Evolutionary conservation across 2,888 invertebrate genomes (phyloP).

Genomic region (Steinernema carpocapsae): DNA sequence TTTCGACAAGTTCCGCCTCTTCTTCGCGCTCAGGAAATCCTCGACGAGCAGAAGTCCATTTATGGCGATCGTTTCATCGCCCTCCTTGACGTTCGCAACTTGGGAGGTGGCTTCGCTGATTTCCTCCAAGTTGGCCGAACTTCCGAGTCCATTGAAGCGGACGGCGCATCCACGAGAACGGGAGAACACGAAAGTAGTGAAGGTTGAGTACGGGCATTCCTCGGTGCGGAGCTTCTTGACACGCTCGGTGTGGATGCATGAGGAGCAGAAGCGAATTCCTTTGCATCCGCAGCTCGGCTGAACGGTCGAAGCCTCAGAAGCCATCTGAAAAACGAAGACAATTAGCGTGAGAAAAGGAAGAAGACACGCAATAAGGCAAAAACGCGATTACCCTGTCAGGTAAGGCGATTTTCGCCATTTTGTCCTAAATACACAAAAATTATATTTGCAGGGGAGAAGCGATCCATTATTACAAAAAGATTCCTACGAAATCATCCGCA

Average conservation of each 20-base stretch:
- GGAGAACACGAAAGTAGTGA: constrained; percentile 50
- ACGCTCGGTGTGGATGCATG: constrained; percentile 79
- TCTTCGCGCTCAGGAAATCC: constrained; percentile 80
- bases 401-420: too few relatives aligned
- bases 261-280: constrained; percentile 84
- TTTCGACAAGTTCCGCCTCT: constrained; percentile 75
- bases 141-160: constrained; percentile 6
- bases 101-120: constrained; percentile 3
- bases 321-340: constrained; percentile 19
- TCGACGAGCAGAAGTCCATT: constrained; percentile 68
- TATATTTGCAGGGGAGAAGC: too few relatives aligned
- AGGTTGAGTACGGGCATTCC: constrained; percentile 42
- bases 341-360: not conserved
- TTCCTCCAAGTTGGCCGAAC: constrained; percentile 11
- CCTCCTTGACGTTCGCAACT: not conserved
- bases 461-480: too few relatives aligned
- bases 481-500: too few relatives aligned
- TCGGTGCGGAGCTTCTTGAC: constrained; percentile 57
- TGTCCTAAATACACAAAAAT: too few relatives aligned
- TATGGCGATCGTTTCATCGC: constrained; percentile 42
- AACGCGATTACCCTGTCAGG: too few relatives aligned
- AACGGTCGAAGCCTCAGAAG: not conserved
- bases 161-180: constrained; percentile 25
- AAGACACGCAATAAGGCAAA: not conserved
- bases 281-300: constrained; percentile 83